A percentile compares a stretch with the other conserved stretches of the same genome.
Evolutionary conservation across 2,888 invertebrate genomes (phyloP).

Genomic region (Gandaritis pyraliata): DNA sequence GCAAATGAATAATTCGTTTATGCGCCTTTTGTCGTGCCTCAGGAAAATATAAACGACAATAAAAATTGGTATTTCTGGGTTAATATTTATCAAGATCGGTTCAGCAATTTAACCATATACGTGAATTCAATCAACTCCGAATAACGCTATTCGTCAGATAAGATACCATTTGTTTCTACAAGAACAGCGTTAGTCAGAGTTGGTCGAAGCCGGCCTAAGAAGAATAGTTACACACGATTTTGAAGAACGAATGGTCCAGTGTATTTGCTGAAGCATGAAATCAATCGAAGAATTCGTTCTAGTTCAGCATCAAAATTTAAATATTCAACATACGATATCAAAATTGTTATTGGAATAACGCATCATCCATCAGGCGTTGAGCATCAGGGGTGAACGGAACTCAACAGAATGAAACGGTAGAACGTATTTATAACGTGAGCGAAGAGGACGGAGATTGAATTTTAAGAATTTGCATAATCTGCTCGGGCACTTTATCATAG

Average conservation of each 20-base stretch:
- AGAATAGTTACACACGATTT: background rate
- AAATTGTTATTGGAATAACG: slow-evolving; percentile 84
- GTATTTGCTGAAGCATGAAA: slow-evolving; percentile 1
- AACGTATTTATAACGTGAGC: slow-evolving; percentile 46
- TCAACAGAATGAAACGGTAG: slow-evolving; percentile 57
- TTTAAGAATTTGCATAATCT: slow-evolving; percentile 84
- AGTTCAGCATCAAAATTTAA: slow-evolving; percentile 63
- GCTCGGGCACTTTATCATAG: slow-evolving; percentile 83
- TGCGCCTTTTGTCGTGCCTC: too few species aligned
- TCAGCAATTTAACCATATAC: too few species aligned
- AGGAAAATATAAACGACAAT: too few species aligned
- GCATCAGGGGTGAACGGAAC: slow-evolving; percentile 74
- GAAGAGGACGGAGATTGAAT: slow-evolving; percentile 67
- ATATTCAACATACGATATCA: slow-evolving; percentile 79
- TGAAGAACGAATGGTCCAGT: too few species aligned
- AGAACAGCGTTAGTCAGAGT: too few species aligned
- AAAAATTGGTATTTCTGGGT: too few species aligned
- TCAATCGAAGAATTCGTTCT: slow-evolving; percentile 26
- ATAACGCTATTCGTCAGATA: too few species aligned
- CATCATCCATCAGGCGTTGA: slow-evolving; percentile 82
- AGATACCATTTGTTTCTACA: too few species aligned
- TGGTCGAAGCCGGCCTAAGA: too few species aligned
- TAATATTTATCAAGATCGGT: too few species aligned
- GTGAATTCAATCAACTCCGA: too few species aligned
- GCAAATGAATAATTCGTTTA: too few species aligned